These are phyloP conservation scores for Ectemnius cavifrons DNA, from an alignment of 2,888 invertebrate genomes.

Conservation along the genomic window DNA sequence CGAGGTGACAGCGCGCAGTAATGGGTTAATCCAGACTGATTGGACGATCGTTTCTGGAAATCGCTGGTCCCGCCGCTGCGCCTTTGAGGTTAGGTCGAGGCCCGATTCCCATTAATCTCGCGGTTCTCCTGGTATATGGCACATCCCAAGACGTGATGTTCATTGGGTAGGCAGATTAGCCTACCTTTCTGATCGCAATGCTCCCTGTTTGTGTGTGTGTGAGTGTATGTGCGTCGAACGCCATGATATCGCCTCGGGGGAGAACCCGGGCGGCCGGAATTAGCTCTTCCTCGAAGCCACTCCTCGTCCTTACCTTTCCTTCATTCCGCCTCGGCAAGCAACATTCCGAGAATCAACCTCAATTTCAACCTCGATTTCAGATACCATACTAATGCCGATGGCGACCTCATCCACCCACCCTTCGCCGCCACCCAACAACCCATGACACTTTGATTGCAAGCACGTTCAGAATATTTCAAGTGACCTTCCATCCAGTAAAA, in stretches of 20 bases:
- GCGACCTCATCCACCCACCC: no score
- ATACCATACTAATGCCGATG: constrained; percentile 5
- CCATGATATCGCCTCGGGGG: constrained; percentile 23
- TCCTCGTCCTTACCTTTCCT: constrained; percentile 20
- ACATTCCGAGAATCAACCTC: constrained; percentile 44
- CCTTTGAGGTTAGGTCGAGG: neutral
- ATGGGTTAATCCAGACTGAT: constrained; percentile 19
- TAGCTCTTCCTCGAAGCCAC: no score
- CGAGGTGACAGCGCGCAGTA: neutral
- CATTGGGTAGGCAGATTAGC: constrained; percentile 15
- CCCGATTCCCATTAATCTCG: constrained; percentile 20
- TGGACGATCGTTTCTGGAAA: constrained; percentile 8
- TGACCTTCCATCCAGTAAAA: no score
- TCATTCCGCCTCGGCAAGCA: constrained; percentile 42
- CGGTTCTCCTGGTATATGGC: neutral
- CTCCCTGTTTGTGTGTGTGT: neutral
- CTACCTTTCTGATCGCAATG: constrained; percentile 20
- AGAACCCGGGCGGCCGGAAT: neutral
- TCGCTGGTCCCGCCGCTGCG: constrained; percentile 3
- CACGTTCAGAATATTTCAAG: no score
- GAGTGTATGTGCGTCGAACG: constrained; percentile 24
- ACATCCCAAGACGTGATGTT: constrained; percentile 2
- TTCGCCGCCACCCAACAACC: no score
- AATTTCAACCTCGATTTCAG: constrained; percentile 46
- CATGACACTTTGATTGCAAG: no score